A percentile compares a stretch with the other conserved stretches of the same genome.
Conservation (phyloP, 2,888 invertebrate species). For the Cosmopolites sordidus region DNA sequence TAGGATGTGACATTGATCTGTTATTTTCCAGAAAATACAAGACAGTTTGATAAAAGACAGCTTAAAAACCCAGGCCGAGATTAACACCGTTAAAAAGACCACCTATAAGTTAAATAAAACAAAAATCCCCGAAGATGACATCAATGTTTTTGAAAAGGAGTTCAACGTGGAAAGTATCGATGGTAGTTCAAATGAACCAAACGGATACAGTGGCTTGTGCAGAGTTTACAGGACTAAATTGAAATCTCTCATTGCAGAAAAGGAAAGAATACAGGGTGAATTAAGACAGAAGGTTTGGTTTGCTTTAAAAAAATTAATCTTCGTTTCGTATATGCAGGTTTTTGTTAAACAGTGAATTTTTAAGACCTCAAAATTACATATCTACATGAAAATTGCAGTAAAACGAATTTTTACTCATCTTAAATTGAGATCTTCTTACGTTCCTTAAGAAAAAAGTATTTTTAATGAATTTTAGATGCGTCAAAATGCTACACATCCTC, state of each 20-base stretch:
- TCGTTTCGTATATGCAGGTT: too few relatives aligned
- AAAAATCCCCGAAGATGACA: conserved; percentile 10
- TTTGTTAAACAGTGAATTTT: too few relatives aligned
- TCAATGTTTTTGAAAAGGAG: neutral
- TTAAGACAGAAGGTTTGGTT: conserved; percentile 41
- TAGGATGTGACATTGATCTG: neutral
- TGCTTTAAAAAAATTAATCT: too few relatives aligned
- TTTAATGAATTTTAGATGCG: too few relatives aligned
- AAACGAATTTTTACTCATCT: too few relatives aligned
- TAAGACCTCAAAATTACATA: too few relatives aligned
- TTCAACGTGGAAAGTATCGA: conserved; percentile 1
- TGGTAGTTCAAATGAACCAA: conserved; percentile 1
- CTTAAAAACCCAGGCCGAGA: conserved; percentile 30
- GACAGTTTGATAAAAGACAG: conserved; percentile 37
- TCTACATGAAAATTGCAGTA: too few relatives aligned
- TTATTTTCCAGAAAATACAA: conserved; percentile 38
- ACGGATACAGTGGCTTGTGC: conserved; percentile 20
- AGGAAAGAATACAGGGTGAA: conserved; percentile 38
- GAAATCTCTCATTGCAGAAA: conserved; percentile 40
- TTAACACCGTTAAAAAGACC: conserved; percentile 25
- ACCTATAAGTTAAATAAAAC: conserved; percentile 21
- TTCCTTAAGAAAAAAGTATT: too few relatives aligned
- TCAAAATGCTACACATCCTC: too few relatives aligned
- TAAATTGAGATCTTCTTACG: too few relatives aligned
- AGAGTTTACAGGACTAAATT: conserved; percentile 42